These are phyloP conservation scores for Hozukius guyotensis DNA, from an alignment of 2,797 vertebrate genomes.

Conservation along the genomic window DNA sequence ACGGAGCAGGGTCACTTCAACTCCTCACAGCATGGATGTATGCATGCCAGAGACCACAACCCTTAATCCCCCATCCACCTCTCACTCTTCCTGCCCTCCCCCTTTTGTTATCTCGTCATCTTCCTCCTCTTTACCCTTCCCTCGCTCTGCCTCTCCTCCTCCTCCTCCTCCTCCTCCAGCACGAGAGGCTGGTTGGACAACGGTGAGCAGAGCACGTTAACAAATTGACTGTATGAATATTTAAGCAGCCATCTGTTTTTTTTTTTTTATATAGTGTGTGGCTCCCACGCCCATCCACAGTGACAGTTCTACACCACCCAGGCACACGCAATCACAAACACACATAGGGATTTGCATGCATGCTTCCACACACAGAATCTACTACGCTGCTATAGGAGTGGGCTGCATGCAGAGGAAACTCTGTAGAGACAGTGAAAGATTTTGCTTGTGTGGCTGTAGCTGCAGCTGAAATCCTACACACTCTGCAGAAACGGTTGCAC, in stretches of 20 bases:
- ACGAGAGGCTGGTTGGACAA: slow-evolving; percentile 35
- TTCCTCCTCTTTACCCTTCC: not conserved
- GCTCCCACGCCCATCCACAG: not conserved
- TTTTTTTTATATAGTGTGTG: slow-evolving; percentile 1
- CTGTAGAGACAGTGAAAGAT: not conserved
- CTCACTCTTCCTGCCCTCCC: not conserved
- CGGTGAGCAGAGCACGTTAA: slow-evolving; percentile 32
- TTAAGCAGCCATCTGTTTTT: slow-evolving; percentile 45
- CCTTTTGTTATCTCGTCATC: not conserved
- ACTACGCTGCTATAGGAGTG: not conserved
- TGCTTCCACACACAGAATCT: not conserved
- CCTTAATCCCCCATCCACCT: not conserved
- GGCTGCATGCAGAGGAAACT: not conserved
- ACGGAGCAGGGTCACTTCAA: not conserved
- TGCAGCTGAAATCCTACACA: not conserved
- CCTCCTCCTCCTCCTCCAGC: not conserved
- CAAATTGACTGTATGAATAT: slow-evolving; percentile 60
- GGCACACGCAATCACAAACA: not conserved
- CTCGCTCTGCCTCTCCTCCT: not conserved
- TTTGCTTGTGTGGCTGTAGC: not conserved
- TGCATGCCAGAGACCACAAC: not conserved
- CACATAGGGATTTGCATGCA: not conserved
- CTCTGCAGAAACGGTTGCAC: not conserved
- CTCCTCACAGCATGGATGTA: not conserved
- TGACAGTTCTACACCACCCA: not conserved